Conservation (phyloP, 1,140 invertebrate genomes). For the Drosophila ficusphila region DNA sequence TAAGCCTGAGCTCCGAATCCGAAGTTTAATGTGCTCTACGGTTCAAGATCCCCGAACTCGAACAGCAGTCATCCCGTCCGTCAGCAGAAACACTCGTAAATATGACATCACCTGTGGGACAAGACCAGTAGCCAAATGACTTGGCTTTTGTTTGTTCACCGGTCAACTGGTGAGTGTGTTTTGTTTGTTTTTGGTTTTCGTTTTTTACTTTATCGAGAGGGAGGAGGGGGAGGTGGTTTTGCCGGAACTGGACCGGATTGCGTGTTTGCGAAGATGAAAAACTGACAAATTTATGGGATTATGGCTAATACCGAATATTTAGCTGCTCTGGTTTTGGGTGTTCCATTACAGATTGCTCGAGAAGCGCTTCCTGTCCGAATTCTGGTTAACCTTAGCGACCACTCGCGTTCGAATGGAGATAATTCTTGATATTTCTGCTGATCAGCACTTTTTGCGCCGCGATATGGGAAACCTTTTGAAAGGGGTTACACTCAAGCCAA, state of each 20-base stretch:
- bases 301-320: conserved; percentile 15
- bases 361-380: conserved; percentile 53
- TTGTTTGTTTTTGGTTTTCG: conserved; percentile 6
- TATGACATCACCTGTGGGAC: conserved; percentile 59
- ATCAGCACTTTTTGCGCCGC: conserved; percentile 11
- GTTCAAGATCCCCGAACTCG: neutral
- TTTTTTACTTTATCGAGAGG: no score
- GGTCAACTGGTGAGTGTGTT: conserved; percentile 15
- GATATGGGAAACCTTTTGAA: conserved; percentile 2
- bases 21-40: neutral
- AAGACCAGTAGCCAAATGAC: conserved; percentile 49
- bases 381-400: conserved; percentile 71
- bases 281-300: conserved; percentile 52
- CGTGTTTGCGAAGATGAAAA: conserved; percentile 44
- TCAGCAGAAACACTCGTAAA: conserved; percentile 23
- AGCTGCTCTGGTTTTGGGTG: neutral
- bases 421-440: neutral
- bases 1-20: neutral
- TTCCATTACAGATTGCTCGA: conserved; percentile 69
- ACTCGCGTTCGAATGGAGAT: conserved; percentile 30
- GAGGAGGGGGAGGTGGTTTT: conserved; percentile 16
- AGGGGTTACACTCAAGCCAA: neutral
- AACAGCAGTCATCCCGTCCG: conserved; percentile 21
- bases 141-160: conserved; percentile 10
- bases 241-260: conserved; percentile 52